Base-by-base conservation (phyloP, 2,113 vertebrate species). In the Mirounga angustirostris region DNA sequence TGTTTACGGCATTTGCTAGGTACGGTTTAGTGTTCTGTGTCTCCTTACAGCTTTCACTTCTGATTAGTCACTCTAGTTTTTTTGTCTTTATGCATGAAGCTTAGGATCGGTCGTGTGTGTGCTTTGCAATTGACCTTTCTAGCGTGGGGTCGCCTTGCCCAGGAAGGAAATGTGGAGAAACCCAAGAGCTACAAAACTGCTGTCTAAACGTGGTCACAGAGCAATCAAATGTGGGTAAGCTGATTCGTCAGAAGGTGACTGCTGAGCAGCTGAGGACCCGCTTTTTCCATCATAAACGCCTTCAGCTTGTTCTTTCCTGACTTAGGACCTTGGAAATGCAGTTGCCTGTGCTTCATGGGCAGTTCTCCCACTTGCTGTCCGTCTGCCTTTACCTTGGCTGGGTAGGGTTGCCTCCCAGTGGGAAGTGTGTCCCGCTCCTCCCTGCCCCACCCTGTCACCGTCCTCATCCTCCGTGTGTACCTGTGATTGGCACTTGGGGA, bases 251-350 rank as follows among this genome's bases (percentile, higher is more conserved):
- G 71, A 69, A 33, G 40, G 33, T 9, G 4, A 71, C 2, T 56
- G 63, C 81, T 26, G 19, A 50, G 16, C 58, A 40, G n/a, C 40
- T 22, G 54, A 26, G 71, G 1, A 7, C 30, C 7, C 26, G 50
- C 61, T 46, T 54, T 82, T 78, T 40, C 61, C 4, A 1, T n/a
- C 30, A 30, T 56, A 28, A 65, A 40, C 0, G 0, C 30, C 80
- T 79, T 52, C n/a, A 43, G 24, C 21, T 46, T 18, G 12, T 28
- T 33, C 46, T 36, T 52, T 36, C 50, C 85, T 50, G 28, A 10
- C 65, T 71, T 1, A 22, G 1, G 30, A 5, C 22, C 7, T 33
- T 50, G 16, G 50, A 69, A 16, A 12, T n/a, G 19, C 50, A 16
- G 10, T 24, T 74, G 58, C 65, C 56, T 50, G 16, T 13, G 79